Evolutionary conservation across 2,888 invertebrate genomes (phyloP).

Genomic region (Scaptodrosophila latifasciaeformis): DNA sequence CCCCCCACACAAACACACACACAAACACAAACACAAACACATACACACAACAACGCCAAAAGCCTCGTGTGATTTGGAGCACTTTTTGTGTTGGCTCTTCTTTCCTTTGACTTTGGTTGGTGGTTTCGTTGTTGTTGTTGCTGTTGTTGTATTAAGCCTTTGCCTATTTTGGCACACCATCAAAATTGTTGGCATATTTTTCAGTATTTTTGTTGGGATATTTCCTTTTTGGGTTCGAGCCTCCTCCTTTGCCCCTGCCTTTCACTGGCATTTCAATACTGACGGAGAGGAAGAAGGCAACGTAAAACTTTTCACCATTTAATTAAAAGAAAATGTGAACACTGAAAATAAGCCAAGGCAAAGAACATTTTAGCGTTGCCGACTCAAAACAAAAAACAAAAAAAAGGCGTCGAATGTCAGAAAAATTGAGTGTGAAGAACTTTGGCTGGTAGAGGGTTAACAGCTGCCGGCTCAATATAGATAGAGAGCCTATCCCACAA

Average conservation of each 20-base stretch:
- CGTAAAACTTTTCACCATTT: conserved; percentile 47
- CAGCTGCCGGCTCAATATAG: too few relatives aligned
- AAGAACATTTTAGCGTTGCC: too few relatives aligned
- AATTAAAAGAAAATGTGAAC: conserved; percentile 49
- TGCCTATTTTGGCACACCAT: conserved; percentile 1
- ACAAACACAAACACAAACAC: conserved; percentile 1
- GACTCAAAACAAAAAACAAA: background rate
- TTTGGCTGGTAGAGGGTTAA: too few relatives aligned
- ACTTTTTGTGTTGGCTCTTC: too few relatives aligned
- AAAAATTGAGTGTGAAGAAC: too few relatives aligned
- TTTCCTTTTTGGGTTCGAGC: too few relatives aligned
- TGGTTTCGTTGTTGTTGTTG: background rate
- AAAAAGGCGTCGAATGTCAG: background rate
- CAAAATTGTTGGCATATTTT: conserved; percentile 7
- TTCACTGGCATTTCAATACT: conserved; percentile 27
- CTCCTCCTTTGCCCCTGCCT: background rate
- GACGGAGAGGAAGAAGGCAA: conserved; percentile 16
- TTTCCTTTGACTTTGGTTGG: too few relatives aligned
- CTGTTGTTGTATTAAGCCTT: background rate
- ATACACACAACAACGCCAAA: background rate
- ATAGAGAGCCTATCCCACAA: too few relatives aligned
- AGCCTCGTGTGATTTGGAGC: background rate
- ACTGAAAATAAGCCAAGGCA: conserved; percentile 16
- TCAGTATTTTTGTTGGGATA: too few relatives aligned
- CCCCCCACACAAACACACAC: conserved; percentile 2